Base-by-base conservation (phyloP, 2,888 invertebrate genomes). In the Biston betularia region DNA sequence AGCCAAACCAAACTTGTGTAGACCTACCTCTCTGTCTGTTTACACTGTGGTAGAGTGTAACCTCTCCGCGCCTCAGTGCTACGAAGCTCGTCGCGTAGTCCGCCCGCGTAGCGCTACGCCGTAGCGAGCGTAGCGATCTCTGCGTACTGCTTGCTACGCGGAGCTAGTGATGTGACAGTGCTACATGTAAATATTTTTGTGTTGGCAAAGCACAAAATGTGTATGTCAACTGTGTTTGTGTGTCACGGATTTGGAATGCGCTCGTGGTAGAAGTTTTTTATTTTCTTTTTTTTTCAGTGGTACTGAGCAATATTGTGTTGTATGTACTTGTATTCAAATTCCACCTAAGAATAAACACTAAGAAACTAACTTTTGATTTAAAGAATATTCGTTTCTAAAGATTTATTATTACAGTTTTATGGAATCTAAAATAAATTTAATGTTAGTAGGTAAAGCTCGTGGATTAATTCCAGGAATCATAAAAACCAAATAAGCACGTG, bases 21-120 rank as follows among this genome's bases (percentile, higher is more conserved):
- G 35, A 66, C 48, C 49, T 49, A 34, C 52, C 24, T 12, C 44
- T 42, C 66, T 67, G 60, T 38, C 42, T 61, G 45, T 63, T 63
- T 68, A 59, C 55, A 50, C 67, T 63, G 63, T 63, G 55, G 58
- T 40, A 49, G 57, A 62, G 49, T 62, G 69, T 72, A 73, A 68
- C 69, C 74, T 76, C 81, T 79, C 81, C 83, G 79, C 79, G 84
- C 88, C 90, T 81, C 92, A 93, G 93, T 93, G 88, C 91, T 91
- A 89, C 92, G 90, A 79, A 42, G 85, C 81, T 79, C 89, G 88
- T 79, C 90, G 92, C 88, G 91, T 90, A 88, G 58, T 38, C 33
- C 58, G 49, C 58, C 40, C 58, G 58, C 49, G 49, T 58, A 58
- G 58, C 58, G 58, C 56, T 56, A 56, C 56, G 45, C 34, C 56